phyloP scores from a whole-genome alignment of 1,140 invertebrate genomes.

The Drosophila sp. region DNA sequence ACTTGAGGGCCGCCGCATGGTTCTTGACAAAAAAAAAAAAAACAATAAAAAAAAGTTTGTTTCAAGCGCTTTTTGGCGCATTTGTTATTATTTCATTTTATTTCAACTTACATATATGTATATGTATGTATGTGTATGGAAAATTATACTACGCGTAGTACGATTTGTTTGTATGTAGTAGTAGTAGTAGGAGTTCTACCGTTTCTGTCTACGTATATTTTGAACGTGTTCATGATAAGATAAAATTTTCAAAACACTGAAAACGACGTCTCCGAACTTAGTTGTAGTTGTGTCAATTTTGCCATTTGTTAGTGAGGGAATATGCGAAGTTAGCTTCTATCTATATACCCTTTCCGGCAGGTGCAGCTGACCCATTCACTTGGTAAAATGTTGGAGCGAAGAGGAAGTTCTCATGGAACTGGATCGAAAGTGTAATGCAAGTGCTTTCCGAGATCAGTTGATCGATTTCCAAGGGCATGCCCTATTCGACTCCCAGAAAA shows the following conservation, averaged over 20 bases:
- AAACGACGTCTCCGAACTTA: constrained; percentile 7
- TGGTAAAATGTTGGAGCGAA: no score
- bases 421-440: no score
- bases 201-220: constrained; percentile 37
- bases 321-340: background rate
- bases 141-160: constrained; percentile 40
- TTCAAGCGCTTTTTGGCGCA: constrained; percentile 54
- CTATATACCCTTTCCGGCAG: no score
- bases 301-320: background rate
- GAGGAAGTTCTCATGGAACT: no score
- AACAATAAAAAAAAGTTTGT: constrained; percentile 23
- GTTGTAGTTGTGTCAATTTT: background rate
- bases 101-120: constrained; percentile 5
- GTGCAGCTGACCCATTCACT: no score
- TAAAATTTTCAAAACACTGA: constrained; percentile 19
- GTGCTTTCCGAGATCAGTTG: no score
- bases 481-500: no score
- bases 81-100: constrained; percentile 67
- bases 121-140: constrained; percentile 25
- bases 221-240: constrained; percentile 57
- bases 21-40: constrained; percentile 37
- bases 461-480: no score
- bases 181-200: constrained; percentile 4
- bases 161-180: background rate
- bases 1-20: constrained; percentile 69